phyloP scores from a whole-genome alignment of 2,888 invertebrate species.

The Cerceris rybyensis region DNA sequence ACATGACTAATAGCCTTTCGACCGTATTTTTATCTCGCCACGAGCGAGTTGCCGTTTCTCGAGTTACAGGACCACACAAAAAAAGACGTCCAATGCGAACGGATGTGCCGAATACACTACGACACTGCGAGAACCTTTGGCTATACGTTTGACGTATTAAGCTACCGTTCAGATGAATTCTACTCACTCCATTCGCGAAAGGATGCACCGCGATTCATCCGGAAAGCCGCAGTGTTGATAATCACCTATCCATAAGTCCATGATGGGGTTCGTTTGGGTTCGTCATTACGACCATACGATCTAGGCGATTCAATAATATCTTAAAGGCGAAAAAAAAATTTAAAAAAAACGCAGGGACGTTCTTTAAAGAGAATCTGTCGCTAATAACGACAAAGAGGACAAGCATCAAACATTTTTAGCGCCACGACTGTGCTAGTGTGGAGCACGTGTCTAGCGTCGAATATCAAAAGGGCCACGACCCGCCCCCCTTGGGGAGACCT shows the following conservation, averaged over 20 bases:
- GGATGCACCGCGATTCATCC: no score
- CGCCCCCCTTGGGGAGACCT: conserved; percentile 63
- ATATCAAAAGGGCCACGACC: conserved; percentile 72
- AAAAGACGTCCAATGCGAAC: conserved; percentile 45
- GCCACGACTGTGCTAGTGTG: conserved; percentile 53
- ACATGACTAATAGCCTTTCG: conserved; percentile 72
- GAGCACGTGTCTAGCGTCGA: conserved; percentile 79
- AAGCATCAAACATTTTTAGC: conserved; percentile 65
- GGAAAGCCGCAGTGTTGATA: no score
- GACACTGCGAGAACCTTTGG: conserved; percentile 56
- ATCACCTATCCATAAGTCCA: no score
- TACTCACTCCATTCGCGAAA: no score
- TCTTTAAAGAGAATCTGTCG: conserved; percentile 33
- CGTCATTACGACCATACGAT: no score
- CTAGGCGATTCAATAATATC: no score
- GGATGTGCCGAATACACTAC: conserved; percentile 68
- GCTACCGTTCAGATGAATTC: no score
- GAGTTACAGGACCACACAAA: conserved; percentile 53
- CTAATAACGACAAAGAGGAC: conserved; percentile 50
- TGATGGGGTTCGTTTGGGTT: no score
- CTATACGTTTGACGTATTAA: conserved; percentile 12
- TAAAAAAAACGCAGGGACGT: background rate
- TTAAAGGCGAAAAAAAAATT: no score
- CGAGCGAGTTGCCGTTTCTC: conserved; percentile 66
- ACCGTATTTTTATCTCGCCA: conserved; percentile 75